These are phyloP conservation scores for Trigoniulus corallinus DNA, from an alignment of 1,140 invertebrate genomes.

Conservation along the genomic window DNA sequence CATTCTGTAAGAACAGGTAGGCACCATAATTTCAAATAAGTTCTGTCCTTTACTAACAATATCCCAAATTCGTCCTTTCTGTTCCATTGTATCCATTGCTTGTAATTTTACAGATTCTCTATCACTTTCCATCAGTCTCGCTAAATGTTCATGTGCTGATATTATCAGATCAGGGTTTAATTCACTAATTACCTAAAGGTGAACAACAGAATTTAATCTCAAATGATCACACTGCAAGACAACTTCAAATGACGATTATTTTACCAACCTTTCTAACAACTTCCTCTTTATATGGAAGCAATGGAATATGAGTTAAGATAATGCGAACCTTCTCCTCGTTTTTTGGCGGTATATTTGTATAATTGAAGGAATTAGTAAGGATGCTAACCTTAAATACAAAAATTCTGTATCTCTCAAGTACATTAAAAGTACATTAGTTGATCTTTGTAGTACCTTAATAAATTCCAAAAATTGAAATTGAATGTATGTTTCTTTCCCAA, in stretches of 20 bases:
- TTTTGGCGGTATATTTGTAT: constrained; percentile 9
- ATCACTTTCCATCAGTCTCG: constrained; percentile 17
- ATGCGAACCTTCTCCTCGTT: constrained; percentile 33
- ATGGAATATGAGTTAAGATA: constrained; percentile 49
- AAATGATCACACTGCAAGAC: constrained; percentile 18
- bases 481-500: constrained; percentile 37
- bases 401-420: constrained; percentile 19
- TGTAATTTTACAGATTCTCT: constrained; percentile 13
- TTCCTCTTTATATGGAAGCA: constrained; percentile 26
- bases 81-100: constrained; percentile 14
- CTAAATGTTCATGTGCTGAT: constrained; percentile 63
- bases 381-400: constrained; percentile 47
- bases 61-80: background rate
- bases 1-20: constrained; percentile 90
- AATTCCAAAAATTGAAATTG: constrained; percentile 12
- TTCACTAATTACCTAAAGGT: constrained; percentile 39
- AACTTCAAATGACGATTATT: constrained; percentile 3
- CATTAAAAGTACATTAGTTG: constrained; percentile 11
- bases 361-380: constrained; percentile 29
- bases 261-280: constrained; percentile 8
- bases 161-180: constrained; percentile 61
- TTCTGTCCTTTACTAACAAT: constrained; percentile 15
- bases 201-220: constrained; percentile 22
- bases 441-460: background rate
- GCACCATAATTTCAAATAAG: constrained; percentile 69